Evolutionary conservation across 2,797 vertebrate genomes (phyloP), one percentile per base, ranked within the genome.

Genomic region (Lepus oiostolus): DNA sequence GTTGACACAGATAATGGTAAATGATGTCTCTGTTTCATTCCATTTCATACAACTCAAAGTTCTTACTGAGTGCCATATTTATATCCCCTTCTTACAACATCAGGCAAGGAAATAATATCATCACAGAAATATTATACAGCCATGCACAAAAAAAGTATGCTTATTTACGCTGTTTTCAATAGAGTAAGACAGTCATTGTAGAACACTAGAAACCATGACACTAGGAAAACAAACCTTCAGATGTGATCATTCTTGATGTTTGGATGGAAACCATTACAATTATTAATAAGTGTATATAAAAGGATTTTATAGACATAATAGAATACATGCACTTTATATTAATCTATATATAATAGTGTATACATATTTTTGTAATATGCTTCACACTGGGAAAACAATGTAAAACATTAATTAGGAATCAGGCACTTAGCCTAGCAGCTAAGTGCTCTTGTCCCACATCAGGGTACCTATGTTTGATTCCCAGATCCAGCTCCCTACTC

Each of bases 221-320:
- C 42, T 47, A 47, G 42, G 42, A 47, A 47, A 47, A 47, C 42
- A 47, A 9, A 47, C 42, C 8, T 90, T 79, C 30, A 72, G 16
- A 75, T 92, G 42, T 52, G 72, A 74, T 11, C 14, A 77, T n/a
- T 85, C 7, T 16, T 94, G 9, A 82, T 22, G 76, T 93, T 80
- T 83, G 81, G 42, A 84, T 91, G 47, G 17, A 10, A 63, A 24
- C 50, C 28, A 38, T 68, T 50, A 1, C 22, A 47, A 54, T 63
- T 54, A 62, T 93, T 92, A 70, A 42, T 90, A 38, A 19, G 19
- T 72, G 0, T 67, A 65, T n/a, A 17, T 42, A 28, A 2, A 79
- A 54, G 4, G 17, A 85, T 79, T 88, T 65, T 35, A 76, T 84
- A 14, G 30, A 21, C 21, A 35, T 47, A 82, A 26, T n/a, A 90